A percentile compares a stretch with the other conserved stretches of the same genome.
Evolutionary conservation across 2,113 vertebrate species (phyloP).

Genomic region (Pycnonotus jocosus): DNA sequence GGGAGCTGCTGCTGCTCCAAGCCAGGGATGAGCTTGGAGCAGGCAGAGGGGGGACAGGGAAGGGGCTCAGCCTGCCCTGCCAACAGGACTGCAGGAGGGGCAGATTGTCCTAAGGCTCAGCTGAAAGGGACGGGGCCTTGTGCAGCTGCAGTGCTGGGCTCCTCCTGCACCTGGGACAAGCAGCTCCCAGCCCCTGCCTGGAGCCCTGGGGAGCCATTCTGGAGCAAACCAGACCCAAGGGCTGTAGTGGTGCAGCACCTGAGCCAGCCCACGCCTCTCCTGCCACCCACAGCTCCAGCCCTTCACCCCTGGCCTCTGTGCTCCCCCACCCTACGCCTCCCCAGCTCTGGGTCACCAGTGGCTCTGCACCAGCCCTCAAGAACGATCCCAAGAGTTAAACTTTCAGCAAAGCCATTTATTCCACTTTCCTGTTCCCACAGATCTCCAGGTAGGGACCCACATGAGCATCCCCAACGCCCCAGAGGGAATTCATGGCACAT

Average conservation of each 20-base stretch:
- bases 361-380: background rate
- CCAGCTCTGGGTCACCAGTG: fast-evolving
- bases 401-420: constrained; percentile 67
- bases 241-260: fast-evolving
- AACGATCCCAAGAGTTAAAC: background rate
- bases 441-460: constrained; percentile 15
- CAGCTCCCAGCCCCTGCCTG: background rate
- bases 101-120: background rate
- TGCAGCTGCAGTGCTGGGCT: background rate
- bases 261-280: background rate
- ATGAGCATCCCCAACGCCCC: background rate
- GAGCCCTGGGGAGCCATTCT: no score
- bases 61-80: background rate
- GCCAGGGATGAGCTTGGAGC: background rate
- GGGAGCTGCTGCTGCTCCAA: background rate
- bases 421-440: constrained; percentile 32
- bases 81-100: fast-evolving
- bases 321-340: no score
- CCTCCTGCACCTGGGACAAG: background rate
- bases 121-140: fast-evolving
- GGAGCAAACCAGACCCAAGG: background rate
- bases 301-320: background rate
- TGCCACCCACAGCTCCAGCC: background rate
- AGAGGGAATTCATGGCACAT: background rate
- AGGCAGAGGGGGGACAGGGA: no score